phyloP scores from a whole-genome alignment of 2,113 vertebrate genomes.

The Erythrocercus mccallii region DNA sequence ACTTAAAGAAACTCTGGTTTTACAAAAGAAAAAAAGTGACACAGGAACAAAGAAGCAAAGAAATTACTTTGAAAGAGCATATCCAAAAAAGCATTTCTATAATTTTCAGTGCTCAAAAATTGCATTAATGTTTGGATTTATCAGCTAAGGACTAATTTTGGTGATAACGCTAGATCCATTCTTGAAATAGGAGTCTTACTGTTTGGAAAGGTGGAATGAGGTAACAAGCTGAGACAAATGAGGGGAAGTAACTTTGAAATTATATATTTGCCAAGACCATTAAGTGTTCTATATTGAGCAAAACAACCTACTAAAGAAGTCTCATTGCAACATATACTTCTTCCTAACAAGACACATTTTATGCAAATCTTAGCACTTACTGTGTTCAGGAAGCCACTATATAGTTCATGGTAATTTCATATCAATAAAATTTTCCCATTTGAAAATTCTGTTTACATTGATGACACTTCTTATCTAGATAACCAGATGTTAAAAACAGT shows the following conservation, averaged over 20 bases:
- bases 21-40: background rate
- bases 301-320: background rate
- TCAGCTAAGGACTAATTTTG: background rate
- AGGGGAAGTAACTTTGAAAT: background rate
- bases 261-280: background rate
- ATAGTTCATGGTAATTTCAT: background rate
- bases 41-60: background rate
- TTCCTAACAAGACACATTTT: background rate
- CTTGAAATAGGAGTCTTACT: background rate
- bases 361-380: background rate
- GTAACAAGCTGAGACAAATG: background rate
- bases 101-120: background rate
- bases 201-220: background rate
- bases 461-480: background rate
- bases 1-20: background rate
- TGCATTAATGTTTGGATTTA: background rate
- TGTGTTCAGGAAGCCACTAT: background rate
- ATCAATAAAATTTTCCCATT: background rate
- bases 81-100: background rate
- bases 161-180: background rate
- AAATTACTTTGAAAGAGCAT: background rate
- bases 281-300: background rate
- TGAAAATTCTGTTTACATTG: background rate
- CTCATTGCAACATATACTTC: background rate
- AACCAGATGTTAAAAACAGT: background rate